Conservation (phyloP, 2,888 invertebrate species). For the Syritta pipiens region DNA sequence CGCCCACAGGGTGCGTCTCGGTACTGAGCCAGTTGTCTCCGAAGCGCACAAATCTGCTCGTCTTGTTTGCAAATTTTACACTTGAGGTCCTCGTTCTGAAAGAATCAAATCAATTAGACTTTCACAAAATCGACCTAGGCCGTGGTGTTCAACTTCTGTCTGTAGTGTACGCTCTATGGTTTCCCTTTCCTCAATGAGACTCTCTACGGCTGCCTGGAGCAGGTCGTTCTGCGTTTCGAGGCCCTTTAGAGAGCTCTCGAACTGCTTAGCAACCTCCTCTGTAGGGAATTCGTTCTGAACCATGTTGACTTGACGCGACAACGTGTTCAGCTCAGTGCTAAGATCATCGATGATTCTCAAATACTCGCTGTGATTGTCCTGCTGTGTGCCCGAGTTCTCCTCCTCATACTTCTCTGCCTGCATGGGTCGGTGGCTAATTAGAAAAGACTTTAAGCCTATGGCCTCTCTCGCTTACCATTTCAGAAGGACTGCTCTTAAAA, state of each 20-base stretch:
- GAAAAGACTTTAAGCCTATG: neutral
- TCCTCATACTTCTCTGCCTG: constrained; percentile 72
- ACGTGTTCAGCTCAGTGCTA: constrained; percentile 75
- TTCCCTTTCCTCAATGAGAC: constrained; percentile 35
- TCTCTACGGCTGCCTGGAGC: constrained; percentile 72
- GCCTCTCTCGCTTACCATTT: constrained; percentile 48
- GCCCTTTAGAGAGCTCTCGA: constrained; percentile 71
- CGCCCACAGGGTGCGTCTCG: constrained; percentile 46
- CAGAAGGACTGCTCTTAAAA: constrained; percentile 39
- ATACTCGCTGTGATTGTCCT: constrained; percentile 74
- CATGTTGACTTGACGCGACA: constrained; percentile 75
- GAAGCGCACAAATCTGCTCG: neutral
- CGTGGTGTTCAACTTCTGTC: constrained; percentile 28
- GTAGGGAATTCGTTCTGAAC: constrained; percentile 72
- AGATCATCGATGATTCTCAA: constrained; percentile 77
- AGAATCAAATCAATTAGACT: neutral
- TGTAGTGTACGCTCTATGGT: constrained; percentile 27
- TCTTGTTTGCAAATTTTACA: constrained; percentile 10
- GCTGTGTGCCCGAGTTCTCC: constrained; percentile 46
- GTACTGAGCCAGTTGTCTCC: constrained; percentile 57
- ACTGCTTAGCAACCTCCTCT: constrained; percentile 53
- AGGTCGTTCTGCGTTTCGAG: constrained; percentile 73
- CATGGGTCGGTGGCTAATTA: constrained; percentile 5
- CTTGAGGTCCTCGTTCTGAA: constrained; percentile 73
- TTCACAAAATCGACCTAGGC: no score